phyloP scores from a whole-genome alignment of 1,140 invertebrate species.

The Lanistes nyassanus region DNA sequence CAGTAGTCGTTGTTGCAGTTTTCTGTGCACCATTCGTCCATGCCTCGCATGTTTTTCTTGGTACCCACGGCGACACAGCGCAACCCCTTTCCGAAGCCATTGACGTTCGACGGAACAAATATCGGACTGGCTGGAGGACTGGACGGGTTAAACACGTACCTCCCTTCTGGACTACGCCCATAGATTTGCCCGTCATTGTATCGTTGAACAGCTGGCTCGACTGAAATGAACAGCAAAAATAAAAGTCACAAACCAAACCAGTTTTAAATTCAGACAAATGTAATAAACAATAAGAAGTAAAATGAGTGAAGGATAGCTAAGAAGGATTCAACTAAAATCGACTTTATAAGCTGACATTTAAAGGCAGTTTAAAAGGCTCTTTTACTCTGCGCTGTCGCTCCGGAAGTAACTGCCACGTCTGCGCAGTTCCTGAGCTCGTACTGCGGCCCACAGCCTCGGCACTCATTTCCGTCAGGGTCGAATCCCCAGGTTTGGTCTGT shows the following conservation, averaged over 20 bases:
- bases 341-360: too few species aligned
- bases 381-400: background rate
- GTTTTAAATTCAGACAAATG: too few species aligned
- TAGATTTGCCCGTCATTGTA: background rate
- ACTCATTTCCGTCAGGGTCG: background rate
- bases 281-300: too few species aligned
- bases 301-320: too few species aligned
- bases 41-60: background rate
- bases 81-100: too few species aligned
- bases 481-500: background rate
- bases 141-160: background rate
- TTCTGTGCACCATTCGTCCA: constrained; percentile 15
- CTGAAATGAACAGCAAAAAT: too few species aligned
- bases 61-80: background rate
- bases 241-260: too few species aligned
- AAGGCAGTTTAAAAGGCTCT: too few species aligned
- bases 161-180: background rate
- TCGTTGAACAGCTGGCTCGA: background rate
- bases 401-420: background rate
- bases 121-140: too few species aligned
- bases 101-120: too few species aligned
- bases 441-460: constrained; percentile 12
- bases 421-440: constrained; percentile 19
- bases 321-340: too few species aligned
- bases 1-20: constrained; percentile 14